A percentile compares a stretch with the other conserved stretches of the same genome.
phyloP scores from a whole-genome alignment of 2,888 invertebrate species.

The Hyppa rectilinea region DNA sequence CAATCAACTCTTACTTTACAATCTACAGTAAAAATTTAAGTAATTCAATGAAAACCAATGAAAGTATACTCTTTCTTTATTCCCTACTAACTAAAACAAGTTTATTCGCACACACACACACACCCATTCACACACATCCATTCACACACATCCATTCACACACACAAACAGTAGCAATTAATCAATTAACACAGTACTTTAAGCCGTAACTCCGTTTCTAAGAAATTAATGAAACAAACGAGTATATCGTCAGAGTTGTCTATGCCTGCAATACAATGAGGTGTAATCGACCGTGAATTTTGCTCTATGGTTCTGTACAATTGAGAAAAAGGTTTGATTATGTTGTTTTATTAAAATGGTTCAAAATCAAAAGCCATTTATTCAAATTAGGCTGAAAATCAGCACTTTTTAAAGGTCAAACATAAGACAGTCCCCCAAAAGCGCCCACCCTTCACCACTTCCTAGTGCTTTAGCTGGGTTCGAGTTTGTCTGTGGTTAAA shows the following conservation, averaged over 20 bases:
- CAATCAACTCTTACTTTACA: no score
- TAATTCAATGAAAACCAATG: no score
- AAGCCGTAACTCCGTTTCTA: constrained; percentile 44
- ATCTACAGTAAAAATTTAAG: no score
- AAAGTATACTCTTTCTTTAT: not conserved
- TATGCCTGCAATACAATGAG: constrained; percentile 21
- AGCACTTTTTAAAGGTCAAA: no score
- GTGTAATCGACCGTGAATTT: constrained; percentile 41
- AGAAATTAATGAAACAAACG: constrained; percentile 58
- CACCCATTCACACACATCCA: no score
- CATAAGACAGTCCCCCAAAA: no score
- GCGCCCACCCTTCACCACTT: no score
- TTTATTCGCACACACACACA: constrained; percentile 21
- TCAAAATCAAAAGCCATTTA: no score
- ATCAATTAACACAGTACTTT: constrained; percentile 64
- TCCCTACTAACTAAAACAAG: constrained; percentile 2
- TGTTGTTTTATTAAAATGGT: not conserved
- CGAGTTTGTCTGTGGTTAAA: no score
- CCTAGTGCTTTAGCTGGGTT: no score
- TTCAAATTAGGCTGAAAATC: no score
- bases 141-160: not conserved
- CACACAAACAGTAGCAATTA: constrained; percentile 48
- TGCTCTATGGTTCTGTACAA: constrained; percentile 57
- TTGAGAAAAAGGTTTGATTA: not conserved
- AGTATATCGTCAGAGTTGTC: constrained; percentile 48